Conservation (phyloP, 2,888 invertebrate genomes). For the Amiota communis region DNA sequence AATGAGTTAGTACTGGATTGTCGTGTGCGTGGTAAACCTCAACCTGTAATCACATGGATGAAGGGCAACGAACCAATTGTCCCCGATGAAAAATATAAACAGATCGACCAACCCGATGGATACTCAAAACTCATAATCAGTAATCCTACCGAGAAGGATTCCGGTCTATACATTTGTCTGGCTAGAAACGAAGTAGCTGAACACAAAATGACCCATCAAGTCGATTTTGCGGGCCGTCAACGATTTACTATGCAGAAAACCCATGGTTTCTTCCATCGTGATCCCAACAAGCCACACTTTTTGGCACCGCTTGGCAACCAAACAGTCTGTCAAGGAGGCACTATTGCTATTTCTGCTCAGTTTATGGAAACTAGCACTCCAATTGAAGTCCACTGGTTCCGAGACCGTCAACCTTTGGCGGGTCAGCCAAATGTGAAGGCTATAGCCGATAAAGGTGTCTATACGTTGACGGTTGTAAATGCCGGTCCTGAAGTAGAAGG, state of each 20-base stretch:
- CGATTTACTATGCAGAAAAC: constrained; percentile 73
- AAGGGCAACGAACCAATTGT: constrained; percentile 79
- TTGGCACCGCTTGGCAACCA: constrained; percentile 81
- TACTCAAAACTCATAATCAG: constrained; percentile 81
- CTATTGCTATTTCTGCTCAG: constrained; percentile 87
- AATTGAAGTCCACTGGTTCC: constrained; percentile 85
- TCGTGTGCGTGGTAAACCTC: constrained; percentile 83
- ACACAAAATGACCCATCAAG: constrained; percentile 83
- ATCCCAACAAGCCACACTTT: constrained; percentile 80
- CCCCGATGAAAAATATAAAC: constrained; percentile 77
- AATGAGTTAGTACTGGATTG: constrained; percentile 86
- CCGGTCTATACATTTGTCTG: constrained; percentile 83
- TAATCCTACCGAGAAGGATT: constrained; percentile 80
- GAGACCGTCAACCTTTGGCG: constrained; percentile 77
- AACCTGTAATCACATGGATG: constrained; percentile 83
- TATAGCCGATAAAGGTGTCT: constrained; percentile 80
- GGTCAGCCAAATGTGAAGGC: constrained; percentile 79
- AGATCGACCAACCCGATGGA: constrained; percentile 82
- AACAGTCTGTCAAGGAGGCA: constrained; percentile 83
- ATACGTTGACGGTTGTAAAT: constrained; percentile 83
- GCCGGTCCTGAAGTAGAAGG: constrained; percentile 83
- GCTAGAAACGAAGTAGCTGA: constrained; percentile 83
- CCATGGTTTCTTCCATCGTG: constrained; percentile 73
- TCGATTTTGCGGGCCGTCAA: constrained; percentile 77
- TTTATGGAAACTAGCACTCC: constrained; percentile 79